These are phyloP conservation scores for Ibidorhyncha struthersii DNA, from an alignment of 2,113 vertebrate genomes.

Conservation along the genomic window DNA sequence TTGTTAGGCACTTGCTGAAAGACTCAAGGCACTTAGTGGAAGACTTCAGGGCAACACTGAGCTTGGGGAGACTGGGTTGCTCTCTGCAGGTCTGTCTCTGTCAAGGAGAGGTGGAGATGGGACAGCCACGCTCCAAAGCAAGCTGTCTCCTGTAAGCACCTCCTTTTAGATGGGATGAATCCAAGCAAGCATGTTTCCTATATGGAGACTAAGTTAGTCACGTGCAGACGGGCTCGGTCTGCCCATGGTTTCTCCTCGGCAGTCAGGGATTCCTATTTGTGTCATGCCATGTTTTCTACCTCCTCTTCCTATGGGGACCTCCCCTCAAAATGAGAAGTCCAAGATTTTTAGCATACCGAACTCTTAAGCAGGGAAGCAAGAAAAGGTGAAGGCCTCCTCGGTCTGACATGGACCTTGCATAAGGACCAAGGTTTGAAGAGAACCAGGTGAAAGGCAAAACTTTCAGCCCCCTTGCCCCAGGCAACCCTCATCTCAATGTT, in stretches of 20 bases:
- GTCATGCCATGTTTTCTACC: accelerated
- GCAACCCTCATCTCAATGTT: neutral
- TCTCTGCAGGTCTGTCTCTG: neutral
- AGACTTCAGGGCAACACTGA: neutral
- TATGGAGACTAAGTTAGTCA: accelerated
- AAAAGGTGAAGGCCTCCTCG: neutral
- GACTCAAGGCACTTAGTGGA: neutral
- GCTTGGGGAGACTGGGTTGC: accelerated
- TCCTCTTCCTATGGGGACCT: neutral
- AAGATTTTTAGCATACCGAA: neutral
- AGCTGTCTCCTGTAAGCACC: neutral
- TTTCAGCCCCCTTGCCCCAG: neutral
- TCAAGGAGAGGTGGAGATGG: neutral
- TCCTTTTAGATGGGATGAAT: neutral
- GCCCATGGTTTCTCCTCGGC: neutral
- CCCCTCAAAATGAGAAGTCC: neutral
- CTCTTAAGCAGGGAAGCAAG: neutral
- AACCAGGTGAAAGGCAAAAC: neutral
- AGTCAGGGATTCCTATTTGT: neutral
- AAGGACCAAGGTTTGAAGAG: neutral
- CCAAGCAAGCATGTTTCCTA: neutral
- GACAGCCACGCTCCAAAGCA: accelerated
- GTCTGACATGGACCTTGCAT: neutral
- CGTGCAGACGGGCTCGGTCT: neutral
- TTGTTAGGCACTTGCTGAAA: neutral